A percentile compares a stretch with the other conserved stretches of the same genome.
Evolutionary conservation across 2,888 invertebrate species (phyloP).

Genomic region (Hemistola chrysoprasaria): DNA sequence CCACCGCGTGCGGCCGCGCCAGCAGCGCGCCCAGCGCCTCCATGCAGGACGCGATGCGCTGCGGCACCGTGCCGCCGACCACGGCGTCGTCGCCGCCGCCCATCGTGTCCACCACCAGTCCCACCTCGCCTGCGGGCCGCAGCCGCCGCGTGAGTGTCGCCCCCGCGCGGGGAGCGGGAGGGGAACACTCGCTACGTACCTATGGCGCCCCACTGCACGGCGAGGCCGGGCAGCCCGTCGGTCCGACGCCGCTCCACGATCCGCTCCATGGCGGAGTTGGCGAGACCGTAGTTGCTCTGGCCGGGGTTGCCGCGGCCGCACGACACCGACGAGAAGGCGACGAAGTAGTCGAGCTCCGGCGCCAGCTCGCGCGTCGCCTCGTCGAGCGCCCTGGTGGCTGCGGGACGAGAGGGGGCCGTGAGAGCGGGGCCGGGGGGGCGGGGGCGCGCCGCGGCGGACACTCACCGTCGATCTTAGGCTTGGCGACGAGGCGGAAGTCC

Average conservation of each 20-base stretch:
- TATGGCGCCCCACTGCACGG: conserved; percentile 99
- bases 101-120: conserved; percentile 94
- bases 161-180: neutral
- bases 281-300: conserved; percentile 97
- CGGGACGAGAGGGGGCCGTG: neutral
- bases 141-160: neutral
- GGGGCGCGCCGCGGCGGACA: too few relatives aligned
- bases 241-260: conserved; percentile 93
- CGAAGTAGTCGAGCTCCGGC: conserved; percentile 94
- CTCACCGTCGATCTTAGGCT: conserved; percentile 90
- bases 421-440: too few relatives aligned
- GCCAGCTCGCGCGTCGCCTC: conserved; percentile 88
- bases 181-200: neutral
- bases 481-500: conserved; percentile 90
- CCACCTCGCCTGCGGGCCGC: conserved; percentile 87
- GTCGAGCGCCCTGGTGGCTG: conserved; percentile 91
- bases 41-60: conserved; percentile 96
- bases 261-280: conserved; percentile 98
- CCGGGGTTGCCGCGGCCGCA: conserved; percentile 98
- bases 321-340: conserved; percentile 97
- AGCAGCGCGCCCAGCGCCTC: conserved; percentile 94
- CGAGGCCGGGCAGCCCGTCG: conserved; percentile 92
- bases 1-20: conserved; percentile 92
- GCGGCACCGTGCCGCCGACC: conserved; percentile 97
- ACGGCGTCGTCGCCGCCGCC: conserved; percentile 94